Conservation (phyloP, 2,888 invertebrate species). For the Plagodis dolabraria region DNA sequence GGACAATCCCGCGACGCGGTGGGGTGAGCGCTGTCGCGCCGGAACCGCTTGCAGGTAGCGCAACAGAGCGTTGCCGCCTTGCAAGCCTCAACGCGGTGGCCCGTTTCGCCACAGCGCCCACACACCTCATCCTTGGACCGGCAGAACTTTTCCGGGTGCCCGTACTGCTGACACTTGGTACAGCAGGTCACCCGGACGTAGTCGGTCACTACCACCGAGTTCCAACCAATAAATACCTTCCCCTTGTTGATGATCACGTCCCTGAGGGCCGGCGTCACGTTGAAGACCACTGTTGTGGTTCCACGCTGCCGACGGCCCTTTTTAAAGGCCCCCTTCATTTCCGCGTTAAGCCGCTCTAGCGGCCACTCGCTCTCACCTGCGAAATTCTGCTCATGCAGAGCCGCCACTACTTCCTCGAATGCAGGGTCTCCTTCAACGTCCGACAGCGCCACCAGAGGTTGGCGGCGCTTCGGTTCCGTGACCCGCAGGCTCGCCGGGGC, state of each 20-base stretch:
- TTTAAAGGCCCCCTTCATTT: conserved; percentile 9
- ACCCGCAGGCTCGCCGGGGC: not conserved
- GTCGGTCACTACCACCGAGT: conserved; percentile 6
- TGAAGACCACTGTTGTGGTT: conserved; percentile 13
- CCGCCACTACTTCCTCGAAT: too few relatives aligned
- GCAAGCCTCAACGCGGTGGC: conserved; percentile 31
- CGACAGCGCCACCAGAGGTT: too few relatives aligned
- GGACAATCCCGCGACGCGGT: conserved; percentile 37
- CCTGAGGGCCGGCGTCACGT: conserved; percentile 1
- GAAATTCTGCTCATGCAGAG: too few relatives aligned
- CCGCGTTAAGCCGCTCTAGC: not conserved
- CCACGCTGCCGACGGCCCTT: conserved; percentile 2
- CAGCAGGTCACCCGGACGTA: conserved; percentile 36
- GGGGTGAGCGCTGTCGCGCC: conserved; percentile 24
- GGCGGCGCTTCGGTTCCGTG: too few relatives aligned
- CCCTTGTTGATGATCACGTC: conserved; percentile 3
- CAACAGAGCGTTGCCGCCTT: conserved; percentile 3
- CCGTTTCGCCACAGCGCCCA: conserved; percentile 35
- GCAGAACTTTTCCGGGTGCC: conserved; percentile 46
- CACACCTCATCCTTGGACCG: conserved; percentile 21
- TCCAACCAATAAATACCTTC: conserved; percentile 9
- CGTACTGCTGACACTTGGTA: conserved; percentile 47
- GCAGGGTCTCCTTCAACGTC: too few relatives aligned
- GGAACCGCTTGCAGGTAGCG: conserved; percentile 40
- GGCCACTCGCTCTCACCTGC: too few relatives aligned